Conservation (phyloP, 2,888 invertebrate species). For the Sarcophaga caerulescens region DNA sequence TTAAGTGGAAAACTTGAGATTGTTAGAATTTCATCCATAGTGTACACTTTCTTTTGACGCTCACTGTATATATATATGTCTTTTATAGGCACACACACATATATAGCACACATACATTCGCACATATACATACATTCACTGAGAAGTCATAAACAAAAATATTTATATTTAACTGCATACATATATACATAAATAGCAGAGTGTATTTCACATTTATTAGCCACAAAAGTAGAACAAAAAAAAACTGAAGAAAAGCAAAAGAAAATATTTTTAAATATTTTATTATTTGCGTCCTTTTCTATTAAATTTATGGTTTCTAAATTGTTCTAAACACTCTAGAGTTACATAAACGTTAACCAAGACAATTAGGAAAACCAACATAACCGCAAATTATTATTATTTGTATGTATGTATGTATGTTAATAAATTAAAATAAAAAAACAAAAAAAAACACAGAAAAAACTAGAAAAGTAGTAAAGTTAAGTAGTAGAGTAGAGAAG, state of each 20-base stretch:
- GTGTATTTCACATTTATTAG: neutral
- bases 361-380: neutral
- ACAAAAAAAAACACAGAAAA: too few relatives aligned
- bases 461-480: too few relatives aligned
- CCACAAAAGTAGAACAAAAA: neutral
- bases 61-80: too few relatives aligned
- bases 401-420: neutral
- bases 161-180: neutral
- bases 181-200: neutral
- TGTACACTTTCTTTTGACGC: too few relatives aligned
- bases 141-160: neutral
- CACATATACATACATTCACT: neutral
- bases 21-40: too few relatives aligned
- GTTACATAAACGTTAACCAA: neutral
- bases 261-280: neutral
- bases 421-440: neutral
- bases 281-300: slow-evolving; percentile 4
- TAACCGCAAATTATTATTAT: neutral
- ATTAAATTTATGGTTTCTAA: slow-evolving; percentile 56
- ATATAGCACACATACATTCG: too few relatives aligned
- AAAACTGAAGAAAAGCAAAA: neutral
- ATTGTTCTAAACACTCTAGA: slow-evolving; percentile 30
- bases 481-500: too few relatives aligned
- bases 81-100: neutral
- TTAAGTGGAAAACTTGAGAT: too few relatives aligned